phyloP scores from a whole-genome alignment of 2,113 vertebrate genomes.

The Channa argus region DNA sequence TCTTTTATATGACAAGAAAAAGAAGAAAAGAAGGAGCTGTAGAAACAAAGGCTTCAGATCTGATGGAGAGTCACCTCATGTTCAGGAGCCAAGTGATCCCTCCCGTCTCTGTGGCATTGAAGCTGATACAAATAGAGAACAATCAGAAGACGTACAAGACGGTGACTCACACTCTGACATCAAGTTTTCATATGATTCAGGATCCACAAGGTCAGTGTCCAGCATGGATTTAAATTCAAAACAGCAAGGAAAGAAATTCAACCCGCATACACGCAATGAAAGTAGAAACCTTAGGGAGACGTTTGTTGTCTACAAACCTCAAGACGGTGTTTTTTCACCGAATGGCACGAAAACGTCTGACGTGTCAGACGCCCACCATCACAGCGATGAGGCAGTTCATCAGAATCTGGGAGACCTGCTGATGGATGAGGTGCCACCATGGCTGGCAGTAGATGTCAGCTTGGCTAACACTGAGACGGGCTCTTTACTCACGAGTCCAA shows the following conservation, averaged over 20 bases:
- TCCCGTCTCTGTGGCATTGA: not conserved
- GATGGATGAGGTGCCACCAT: constrained; percentile 68
- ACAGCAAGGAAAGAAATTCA: not conserved
- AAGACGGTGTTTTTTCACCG: not conserved
- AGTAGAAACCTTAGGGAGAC: constrained; percentile 22
- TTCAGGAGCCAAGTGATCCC: not conserved
- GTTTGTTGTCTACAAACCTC: constrained; percentile 24
- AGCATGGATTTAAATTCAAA: not conserved
- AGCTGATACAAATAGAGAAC: not conserved
- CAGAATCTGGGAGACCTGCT: constrained; percentile 45
- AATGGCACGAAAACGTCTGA: not conserved
- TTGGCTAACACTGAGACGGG: not conserved
- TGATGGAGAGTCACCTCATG: not conserved
- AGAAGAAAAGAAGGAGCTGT: not conserved
- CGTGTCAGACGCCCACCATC: not conserved
- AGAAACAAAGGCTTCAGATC: not conserved
- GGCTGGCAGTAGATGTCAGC: constrained; percentile 51
- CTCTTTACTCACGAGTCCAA: constrained; percentile 22
- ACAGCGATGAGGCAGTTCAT: not conserved
- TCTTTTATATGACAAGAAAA: constrained; percentile 22
- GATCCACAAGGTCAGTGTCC: not conserved
- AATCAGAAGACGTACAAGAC: not conserved
- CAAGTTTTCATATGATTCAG: not conserved
- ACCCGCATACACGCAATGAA: not conserved
- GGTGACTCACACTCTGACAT: not conserved